These are phyloP conservation scores for Sisor rabdophorus DNA, from an alignment of 2,113 vertebrate species.

Conservation along the genomic window DNA sequence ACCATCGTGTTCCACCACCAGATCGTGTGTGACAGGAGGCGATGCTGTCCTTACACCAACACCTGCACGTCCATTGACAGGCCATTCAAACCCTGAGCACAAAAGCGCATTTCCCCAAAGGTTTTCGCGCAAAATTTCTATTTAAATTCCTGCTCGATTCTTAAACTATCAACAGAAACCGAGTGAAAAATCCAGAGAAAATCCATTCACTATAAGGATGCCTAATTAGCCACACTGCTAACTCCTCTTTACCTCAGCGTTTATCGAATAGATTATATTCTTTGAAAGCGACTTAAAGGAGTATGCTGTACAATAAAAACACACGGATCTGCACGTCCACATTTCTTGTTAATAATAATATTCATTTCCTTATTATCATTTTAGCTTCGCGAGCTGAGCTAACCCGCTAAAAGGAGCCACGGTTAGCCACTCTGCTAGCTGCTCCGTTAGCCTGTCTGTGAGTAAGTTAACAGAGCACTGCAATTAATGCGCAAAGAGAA, in stretches of 20 bases:
- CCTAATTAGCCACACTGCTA: not conserved
- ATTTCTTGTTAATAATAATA: too few relatives aligned
- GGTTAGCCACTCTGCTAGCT: slow-evolving; percentile 38
- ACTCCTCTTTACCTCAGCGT: not conserved
- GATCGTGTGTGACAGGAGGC: slow-evolving; percentile 67
- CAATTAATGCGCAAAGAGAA: slow-evolving; percentile 17
- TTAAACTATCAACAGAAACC: not conserved
- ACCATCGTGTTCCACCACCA: slow-evolving; percentile 76
- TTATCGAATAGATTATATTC: not conserved
- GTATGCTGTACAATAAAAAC: too few relatives aligned
- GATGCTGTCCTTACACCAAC: slow-evolving; percentile 69
- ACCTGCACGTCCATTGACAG: slow-evolving; percentile 68
- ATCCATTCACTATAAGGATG: not conserved
- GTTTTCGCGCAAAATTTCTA: not conserved
- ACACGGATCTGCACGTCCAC: not conserved
- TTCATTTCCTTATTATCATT: not conserved
- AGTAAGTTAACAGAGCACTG: slow-evolving; percentile 54
- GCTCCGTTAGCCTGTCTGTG: slow-evolving; percentile 48
- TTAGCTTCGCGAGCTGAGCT: slow-evolving; percentile 12
- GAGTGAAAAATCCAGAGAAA: not conserved
- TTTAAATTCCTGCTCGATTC: not conserved
- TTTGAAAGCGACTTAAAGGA: not conserved
- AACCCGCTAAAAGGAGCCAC: slow-evolving; percentile 13
- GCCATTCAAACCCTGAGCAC: slow-evolving; percentile 71
- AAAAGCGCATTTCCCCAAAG: not conserved